A percentile compares a stretch with the other conserved stretches of the same genome.
These are phyloP conservation scores for Caenorhabditis sp. DNA, from an alignment of 2,888 invertebrate species.

Conservation along the genomic window DNA sequence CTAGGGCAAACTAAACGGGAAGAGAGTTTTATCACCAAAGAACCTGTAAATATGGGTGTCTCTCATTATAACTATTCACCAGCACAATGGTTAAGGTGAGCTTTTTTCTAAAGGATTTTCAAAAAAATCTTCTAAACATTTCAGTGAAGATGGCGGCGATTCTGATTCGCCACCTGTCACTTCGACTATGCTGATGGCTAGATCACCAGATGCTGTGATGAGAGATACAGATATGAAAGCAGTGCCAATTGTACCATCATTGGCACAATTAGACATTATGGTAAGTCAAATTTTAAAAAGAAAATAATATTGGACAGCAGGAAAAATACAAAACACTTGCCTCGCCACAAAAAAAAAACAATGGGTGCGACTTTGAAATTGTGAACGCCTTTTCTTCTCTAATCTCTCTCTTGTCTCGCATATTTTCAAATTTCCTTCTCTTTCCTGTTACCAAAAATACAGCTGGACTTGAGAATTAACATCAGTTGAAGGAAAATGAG, in stretches of 20 bases:
- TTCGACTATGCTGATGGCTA: conserved; percentile 39
- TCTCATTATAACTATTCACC: conserved; percentile 41
- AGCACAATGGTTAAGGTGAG: conserved; percentile 53
- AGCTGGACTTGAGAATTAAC: too few relatives aligned
- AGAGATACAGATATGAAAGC: conserved; percentile 19
- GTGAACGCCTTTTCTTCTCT: too few relatives aligned
- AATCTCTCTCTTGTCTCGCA: too few relatives aligned
- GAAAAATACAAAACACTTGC: too few relatives aligned
- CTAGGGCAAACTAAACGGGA: conserved; percentile 40
- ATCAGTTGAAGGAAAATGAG: too few relatives aligned
- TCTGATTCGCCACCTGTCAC: conserved; percentile 48
- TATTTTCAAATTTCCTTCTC: too few relatives aligned
- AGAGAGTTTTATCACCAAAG: conserved; percentile 63
- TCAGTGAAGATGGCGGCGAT: conserved; percentile 56
- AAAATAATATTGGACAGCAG: conserved; percentile 23
- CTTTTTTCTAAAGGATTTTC: background rate
- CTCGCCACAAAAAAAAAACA: too few relatives aligned
- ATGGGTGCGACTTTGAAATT: background rate
- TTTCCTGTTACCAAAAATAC: too few relatives aligned
- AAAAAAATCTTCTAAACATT: conserved; percentile 2
- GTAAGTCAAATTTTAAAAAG: too few relatives aligned
- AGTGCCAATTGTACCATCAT: conserved; percentile 32
- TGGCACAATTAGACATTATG: conserved; percentile 22
- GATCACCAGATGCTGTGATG: conserved; percentile 32
- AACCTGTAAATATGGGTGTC: conserved; percentile 47